phyloP scores from a whole-genome alignment of 2,888 invertebrate species.

The Drosophila anomalipes region DNA sequence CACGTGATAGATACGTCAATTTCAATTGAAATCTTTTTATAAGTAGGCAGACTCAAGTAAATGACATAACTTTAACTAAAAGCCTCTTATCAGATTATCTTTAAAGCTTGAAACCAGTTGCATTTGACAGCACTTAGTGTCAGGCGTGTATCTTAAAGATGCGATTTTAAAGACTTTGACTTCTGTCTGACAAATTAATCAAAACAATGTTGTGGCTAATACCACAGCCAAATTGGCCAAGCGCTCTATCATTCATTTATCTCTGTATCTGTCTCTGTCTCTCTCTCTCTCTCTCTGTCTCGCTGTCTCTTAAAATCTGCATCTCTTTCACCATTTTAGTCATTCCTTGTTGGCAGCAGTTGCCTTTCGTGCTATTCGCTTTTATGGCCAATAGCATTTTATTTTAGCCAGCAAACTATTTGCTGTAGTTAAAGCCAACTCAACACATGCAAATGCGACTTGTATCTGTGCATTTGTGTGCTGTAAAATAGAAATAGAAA shows the following conservation, averaged over 20 bases:
- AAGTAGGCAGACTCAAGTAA: not conserved
- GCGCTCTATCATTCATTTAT: conserved; percentile 25
- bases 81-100: conserved; percentile 12
- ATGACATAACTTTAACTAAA: not conserved
- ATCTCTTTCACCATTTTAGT: not conserved
- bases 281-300: conserved; percentile 3
- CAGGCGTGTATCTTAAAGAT: conserved; percentile 33
- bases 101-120: conserved; percentile 36
- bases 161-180: conserved; percentile 10
- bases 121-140: conserved; percentile 50
- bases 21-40: not conserved
- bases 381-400: conserved; percentile 76
- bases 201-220: conserved; percentile 71
- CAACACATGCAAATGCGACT: conserved; percentile 67
- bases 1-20: not conserved
- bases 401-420: conserved; percentile 63
- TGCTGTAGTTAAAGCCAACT: conserved; percentile 56
- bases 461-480: conserved; percentile 16
- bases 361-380: conserved; percentile 31
- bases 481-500: conserved; percentile 51
- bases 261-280: not conserved
- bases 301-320: not conserved
- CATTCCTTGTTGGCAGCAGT: conserved; percentile 25
- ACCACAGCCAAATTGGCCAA: conserved; percentile 54
- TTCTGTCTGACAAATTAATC: conserved; percentile 59